These are phyloP conservation scores for Trileptium ribeirensis DNA, from an alignment of 2,888 invertebrate species.

Conservation along the genomic window DNA sequence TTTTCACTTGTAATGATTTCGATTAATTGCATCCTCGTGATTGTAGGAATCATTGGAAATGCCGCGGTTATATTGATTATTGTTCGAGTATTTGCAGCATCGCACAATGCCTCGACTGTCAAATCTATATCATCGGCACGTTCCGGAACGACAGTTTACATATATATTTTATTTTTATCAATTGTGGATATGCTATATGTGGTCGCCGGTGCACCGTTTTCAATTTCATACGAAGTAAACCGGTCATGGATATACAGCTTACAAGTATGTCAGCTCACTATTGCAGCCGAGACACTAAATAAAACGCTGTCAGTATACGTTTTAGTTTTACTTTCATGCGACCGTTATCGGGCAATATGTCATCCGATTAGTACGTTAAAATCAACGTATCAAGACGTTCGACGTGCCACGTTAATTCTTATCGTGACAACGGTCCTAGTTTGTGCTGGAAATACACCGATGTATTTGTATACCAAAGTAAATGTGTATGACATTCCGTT, in stretches of 20 bases:
- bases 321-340: constrained; percentile 24
- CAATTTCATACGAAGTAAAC: not conserved
- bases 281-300: constrained; percentile 22
- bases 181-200: constrained; percentile 15
- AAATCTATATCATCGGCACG: no score
- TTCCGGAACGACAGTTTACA: constrained; percentile 20
- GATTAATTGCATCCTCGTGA: no score
- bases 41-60: constrained; percentile 22
- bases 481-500: not conserved
- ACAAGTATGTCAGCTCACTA: constrained; percentile 17
- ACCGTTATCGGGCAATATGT: constrained; percentile 27
- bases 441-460: constrained; percentile 3
- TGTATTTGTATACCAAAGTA: constrained; percentile 18
- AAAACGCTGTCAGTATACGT: constrained; percentile 26
- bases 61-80: constrained; percentile 14
- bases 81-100: not conserved
- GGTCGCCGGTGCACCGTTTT: not conserved
- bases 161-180: constrained; percentile 24
- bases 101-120: no score
- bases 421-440: not conserved
- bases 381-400: not conserved
- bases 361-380: constrained; percentile 14
- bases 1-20: no score
- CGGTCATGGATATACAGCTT: constrained; percentile 15
- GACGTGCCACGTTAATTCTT: not conserved